A percentile compares a stretch with the other conserved stretches of the same genome.
Evolutionary conservation across 1,140 invertebrate genomes (phyloP).

Genomic region (Lineus longissimus): DNA sequence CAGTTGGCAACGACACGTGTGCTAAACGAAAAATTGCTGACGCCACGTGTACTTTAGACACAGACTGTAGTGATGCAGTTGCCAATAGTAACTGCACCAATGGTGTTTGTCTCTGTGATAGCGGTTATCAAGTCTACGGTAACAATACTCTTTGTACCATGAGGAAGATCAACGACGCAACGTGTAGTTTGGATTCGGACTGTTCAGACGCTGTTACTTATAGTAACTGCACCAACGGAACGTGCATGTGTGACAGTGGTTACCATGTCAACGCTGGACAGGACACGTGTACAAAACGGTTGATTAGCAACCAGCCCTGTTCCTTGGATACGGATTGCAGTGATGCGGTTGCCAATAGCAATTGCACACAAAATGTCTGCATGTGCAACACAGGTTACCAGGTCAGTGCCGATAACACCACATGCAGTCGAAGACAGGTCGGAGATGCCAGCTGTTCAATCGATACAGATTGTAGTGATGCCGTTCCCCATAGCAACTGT

Average conservation of each 20-base stretch:
- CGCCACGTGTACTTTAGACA: constrained; percentile 14
- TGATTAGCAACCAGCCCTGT: constrained; percentile 8
- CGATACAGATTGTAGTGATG: constrained; percentile 20
- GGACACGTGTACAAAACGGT: constrained; percentile 12
- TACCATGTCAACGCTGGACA: constrained; percentile 9
- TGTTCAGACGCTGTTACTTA: constrained; percentile 23
- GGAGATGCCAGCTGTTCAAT: constrained; percentile 13
- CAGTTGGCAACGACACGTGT: constrained; percentile 16
- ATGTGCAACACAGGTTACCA: constrained; percentile 15
- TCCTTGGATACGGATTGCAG: constrained; percentile 14
- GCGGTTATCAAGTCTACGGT: constrained; percentile 19
- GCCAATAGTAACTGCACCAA: constrained; percentile 20
- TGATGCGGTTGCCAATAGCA: constrained; percentile 20
- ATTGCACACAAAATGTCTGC: constrained; percentile 16
- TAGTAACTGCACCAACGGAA: constrained; percentile 20
- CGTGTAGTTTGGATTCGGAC: constrained; percentile 19
- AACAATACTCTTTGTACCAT: constrained; percentile 15
- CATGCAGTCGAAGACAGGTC: neutral
- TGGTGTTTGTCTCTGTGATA: constrained; percentile 19
- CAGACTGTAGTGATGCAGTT: constrained; percentile 24
- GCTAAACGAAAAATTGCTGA: constrained; percentile 24
- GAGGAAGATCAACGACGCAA: constrained; percentile 21
- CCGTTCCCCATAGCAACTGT: constrained; percentile 23
- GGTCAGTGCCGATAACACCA: constrained; percentile 1
- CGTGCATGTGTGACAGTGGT: constrained; percentile 22